Conservation (phyloP, 2,797 vertebrate genomes). For the Rhincodon typus region DNA sequence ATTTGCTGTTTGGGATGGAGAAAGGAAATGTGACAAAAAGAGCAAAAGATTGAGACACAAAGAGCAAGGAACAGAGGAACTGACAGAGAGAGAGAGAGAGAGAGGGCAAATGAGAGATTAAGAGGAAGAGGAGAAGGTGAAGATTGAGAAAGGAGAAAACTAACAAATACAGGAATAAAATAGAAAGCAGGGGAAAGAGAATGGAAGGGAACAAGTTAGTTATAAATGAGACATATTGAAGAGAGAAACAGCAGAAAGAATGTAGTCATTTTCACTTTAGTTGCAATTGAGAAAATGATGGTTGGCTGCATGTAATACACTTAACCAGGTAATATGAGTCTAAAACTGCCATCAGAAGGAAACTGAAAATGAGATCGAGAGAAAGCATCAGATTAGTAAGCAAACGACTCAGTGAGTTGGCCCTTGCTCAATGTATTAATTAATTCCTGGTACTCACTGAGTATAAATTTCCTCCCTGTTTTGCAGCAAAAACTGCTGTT, state of each 20-base stretch:
- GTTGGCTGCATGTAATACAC: background rate
- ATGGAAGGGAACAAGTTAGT: background rate
- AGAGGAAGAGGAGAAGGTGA: background rate
- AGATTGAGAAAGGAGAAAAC: background rate
- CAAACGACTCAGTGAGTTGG: background rate
- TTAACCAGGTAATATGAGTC: no score
- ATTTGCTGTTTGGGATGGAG: background rate
- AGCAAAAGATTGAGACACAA: background rate
- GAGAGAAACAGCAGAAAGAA: background rate
- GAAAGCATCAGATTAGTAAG: background rate
- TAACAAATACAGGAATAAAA: background rate
- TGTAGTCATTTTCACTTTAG: background rate
- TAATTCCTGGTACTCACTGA: background rate
- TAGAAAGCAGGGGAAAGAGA: background rate
- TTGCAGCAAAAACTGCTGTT: constrained; percentile 1
- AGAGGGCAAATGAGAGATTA: background rate
- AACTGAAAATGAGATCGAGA: background rate
- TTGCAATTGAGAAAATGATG: background rate
- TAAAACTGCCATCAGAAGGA: background rate
- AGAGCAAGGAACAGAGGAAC: background rate
- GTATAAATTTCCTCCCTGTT: background rate
- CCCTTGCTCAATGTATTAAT: background rate
- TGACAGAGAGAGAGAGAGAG: background rate
- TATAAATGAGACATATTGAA: background rate
- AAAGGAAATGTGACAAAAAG: background rate